Conservation (phyloP, 2,113 vertebrate genomes). For the Nothoprocta perdicaria region DNA sequence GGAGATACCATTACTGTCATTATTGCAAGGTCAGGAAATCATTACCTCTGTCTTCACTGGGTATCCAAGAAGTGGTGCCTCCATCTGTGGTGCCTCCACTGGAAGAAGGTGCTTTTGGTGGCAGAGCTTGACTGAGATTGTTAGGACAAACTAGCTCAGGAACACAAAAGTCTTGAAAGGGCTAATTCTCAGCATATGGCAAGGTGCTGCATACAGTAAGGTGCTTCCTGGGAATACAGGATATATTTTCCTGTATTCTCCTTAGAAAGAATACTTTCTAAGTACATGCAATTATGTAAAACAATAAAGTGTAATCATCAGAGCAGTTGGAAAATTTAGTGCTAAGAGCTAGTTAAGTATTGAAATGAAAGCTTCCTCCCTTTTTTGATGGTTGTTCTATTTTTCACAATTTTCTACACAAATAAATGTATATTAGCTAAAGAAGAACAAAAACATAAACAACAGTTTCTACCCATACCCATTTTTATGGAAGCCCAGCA, state of each 20-base stretch:
- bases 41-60: not conserved
- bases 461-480: not conserved
- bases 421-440: not conserved
- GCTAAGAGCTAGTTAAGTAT: not conserved
- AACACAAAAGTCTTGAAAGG: not conserved
- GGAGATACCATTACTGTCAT: not conserved
- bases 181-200: fast-evolving
- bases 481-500: not conserved
- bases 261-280: not conserved
- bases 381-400: not conserved
- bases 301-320: not conserved
- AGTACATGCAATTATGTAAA: not conserved
- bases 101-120: not conserved
- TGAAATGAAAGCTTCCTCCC: not conserved
- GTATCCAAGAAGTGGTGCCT: not conserved
- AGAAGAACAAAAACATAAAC: not conserved
- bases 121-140: fast-evolving
- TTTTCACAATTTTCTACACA: not conserved
- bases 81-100: not conserved
- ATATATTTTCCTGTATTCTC: too few species aligned
- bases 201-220: not conserved
- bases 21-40: not conserved
- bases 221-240: not conserved
- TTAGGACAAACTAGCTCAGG: not conserved
- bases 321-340: not conserved